phyloP scores from a whole-genome alignment of 1,140 invertebrate genomes.

The Thaumatotibia leucotreta region DNA sequence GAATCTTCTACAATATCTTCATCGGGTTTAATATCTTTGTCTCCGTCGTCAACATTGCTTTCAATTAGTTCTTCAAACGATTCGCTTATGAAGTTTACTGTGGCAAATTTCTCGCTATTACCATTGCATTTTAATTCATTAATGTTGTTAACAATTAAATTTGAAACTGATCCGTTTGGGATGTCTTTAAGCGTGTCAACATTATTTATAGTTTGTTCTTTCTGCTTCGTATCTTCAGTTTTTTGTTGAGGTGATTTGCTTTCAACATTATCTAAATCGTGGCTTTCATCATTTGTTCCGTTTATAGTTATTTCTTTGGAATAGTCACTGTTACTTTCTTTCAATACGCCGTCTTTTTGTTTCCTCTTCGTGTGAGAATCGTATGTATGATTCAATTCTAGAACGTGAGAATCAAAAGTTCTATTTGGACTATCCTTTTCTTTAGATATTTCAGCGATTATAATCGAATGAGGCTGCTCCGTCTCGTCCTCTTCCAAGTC shows the following conservation, averaged over 20 bases:
- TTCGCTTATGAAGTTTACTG: slow-evolving; percentile 60
- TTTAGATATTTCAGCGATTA: slow-evolving; percentile 47
- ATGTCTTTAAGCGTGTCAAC: background rate
- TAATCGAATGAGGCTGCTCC: slow-evolving; percentile 68
- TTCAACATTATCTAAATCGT: background rate
- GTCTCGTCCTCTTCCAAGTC: slow-evolving; percentile 62
- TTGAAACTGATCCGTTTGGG: background rate
- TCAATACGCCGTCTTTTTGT: background rate
- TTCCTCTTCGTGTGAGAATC: slow-evolving; percentile 36
- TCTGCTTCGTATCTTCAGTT: background rate
- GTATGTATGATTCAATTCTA: slow-evolving; percentile 29
- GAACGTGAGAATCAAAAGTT: slow-evolving; percentile 9
- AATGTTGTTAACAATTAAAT: background rate
- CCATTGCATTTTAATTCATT: slow-evolving; percentile 32
- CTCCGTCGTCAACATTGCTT: slow-evolving; percentile 61
- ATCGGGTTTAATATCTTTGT: slow-evolving; percentile 24
- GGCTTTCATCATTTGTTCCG: slow-evolving; percentile 17
- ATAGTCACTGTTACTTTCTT: background rate
- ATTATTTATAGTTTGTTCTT: slow-evolving; percentile 23
- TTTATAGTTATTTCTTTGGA: slow-evolving; percentile 23
- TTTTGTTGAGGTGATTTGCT: background rate
- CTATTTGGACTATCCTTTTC: background rate
- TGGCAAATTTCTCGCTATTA: slow-evolving; percentile 54
- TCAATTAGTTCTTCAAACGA: slow-evolving; percentile 63
- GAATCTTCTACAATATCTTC: background rate